Conservation (phyloP, 2,797 vertebrate species). For the Lemur catta region DNA sequence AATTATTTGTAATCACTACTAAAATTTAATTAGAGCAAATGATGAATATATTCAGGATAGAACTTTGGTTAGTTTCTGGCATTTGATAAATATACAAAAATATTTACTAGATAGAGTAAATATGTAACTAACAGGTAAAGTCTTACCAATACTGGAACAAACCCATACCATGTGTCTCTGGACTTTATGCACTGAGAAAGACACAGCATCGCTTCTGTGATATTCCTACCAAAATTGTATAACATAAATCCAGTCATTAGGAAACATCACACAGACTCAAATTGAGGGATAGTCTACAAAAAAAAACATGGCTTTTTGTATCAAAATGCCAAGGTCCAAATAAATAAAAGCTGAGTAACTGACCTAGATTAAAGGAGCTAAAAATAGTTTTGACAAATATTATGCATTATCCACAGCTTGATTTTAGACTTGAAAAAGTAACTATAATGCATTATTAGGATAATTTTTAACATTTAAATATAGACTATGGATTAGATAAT, state of each 20-base stretch:
- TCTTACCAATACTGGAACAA: background rate
- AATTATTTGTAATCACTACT: background rate
- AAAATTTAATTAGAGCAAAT: background rate
- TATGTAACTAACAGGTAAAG: background rate
- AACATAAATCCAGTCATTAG: background rate
- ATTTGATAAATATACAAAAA: background rate
- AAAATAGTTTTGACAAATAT: background rate
- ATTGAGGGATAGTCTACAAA: background rate
- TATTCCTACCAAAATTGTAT: background rate
- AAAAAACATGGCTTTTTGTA: background rate
- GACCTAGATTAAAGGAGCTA: constrained; percentile 25
- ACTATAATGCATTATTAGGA: background rate
- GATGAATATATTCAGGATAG: background rate
- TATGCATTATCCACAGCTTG: background rate
- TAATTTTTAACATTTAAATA: constrained; percentile 28
- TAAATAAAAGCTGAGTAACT: background rate
- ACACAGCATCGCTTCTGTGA: background rate
- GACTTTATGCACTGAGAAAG: background rate
- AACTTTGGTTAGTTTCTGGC: background rate
- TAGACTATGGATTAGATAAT: background rate
- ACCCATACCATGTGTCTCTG: background rate
- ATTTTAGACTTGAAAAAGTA: background rate
- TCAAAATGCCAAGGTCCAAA: background rate
- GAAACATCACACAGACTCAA: background rate
- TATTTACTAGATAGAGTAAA: background rate